phyloP scores from a whole-genome alignment of 2,797 vertebrate species.

The Mus caroli region DNA sequence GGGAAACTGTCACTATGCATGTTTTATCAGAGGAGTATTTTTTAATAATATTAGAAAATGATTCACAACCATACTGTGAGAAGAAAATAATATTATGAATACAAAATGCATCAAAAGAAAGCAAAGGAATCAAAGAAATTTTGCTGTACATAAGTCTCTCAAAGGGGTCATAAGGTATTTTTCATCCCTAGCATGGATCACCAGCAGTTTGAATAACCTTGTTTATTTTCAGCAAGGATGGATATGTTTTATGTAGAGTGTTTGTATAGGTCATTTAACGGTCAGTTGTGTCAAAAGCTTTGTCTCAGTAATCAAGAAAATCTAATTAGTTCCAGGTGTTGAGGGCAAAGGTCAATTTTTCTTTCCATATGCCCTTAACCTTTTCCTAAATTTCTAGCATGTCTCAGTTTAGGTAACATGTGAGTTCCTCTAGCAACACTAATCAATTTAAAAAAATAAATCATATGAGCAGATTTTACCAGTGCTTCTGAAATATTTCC shows the following conservation, averaged over 20 bases:
- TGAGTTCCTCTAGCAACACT: not conserved
- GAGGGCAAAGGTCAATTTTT: not conserved
- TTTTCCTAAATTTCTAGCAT: not conserved
- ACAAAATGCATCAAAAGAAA: not conserved
- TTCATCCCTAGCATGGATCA: not conserved
- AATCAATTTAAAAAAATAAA: too few relatives aligned
- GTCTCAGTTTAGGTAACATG: not conserved
- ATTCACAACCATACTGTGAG: not conserved
- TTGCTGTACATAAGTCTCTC: not conserved
- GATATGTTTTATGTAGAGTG: not conserved
- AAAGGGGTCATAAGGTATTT: not conserved
- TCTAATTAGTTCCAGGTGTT: not conserved
- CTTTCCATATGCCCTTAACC: not conserved
- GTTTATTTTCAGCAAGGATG: not conserved
- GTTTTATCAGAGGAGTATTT: not conserved
- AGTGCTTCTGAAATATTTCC: not conserved
- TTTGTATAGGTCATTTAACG: not conserved
- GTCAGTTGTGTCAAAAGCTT: not conserved
- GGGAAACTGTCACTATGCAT: not conserved
- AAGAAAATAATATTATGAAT: not conserved
- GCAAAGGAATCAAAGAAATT: not conserved
- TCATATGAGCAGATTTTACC: not conserved
- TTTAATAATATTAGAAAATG: not conserved
- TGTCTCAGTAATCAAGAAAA: not conserved
- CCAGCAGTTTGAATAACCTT: not conserved